Base-by-base conservation (phyloP, 2,113 vertebrate species). In the Gavia stellata region DNA sequence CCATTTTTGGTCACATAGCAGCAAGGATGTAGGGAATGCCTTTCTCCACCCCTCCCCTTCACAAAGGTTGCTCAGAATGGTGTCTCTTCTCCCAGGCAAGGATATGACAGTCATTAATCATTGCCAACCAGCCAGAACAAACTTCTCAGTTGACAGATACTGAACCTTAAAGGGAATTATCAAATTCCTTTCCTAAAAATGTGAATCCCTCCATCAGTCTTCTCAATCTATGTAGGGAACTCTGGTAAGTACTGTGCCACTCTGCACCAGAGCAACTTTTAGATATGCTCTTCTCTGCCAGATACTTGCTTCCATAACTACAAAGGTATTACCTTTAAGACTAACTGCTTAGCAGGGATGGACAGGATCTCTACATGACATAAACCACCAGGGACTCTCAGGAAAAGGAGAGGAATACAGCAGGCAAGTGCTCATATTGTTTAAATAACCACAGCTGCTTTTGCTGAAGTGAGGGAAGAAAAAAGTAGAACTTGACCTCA, bases 391-490 rank as follows among this genome's bases (percentile, higher is more conserved):
- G 40, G 24, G 34, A 12, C 21, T 49, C 34, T 56, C 9, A 40
- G 52, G 68, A 42, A 70, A 79, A 78, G 42, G 18, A 81, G 68
- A 38, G 3, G 55, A 79, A 59, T 44, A 44, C 7, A 63, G 50
- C 23, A 67, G 45, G 24, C 4, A 74, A 47, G 21, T 44, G 26
- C 11, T 47, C 7, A 3, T 45, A 9, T 12, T 81, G 53, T 73
- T 33, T 50, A 29, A 83, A 82, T 42, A 77, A 50, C 19, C 25
- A 24, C 20, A 68, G 53, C 47, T 62, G 50, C 21, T 82, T 74
- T 78, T 62, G n/a, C 33, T 44, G 79, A 25, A 16, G 15, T 1
- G 6, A 5, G 2, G 12, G 6, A 6, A 3, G 0, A 2, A 10
- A 19, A 14, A 20, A 16, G 3, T 7, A 66, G 18, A 49, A 61